Conservation (phyloP, 2,797 vertebrate genomes). For the Tokudaia tokunoshimensis region DNA sequence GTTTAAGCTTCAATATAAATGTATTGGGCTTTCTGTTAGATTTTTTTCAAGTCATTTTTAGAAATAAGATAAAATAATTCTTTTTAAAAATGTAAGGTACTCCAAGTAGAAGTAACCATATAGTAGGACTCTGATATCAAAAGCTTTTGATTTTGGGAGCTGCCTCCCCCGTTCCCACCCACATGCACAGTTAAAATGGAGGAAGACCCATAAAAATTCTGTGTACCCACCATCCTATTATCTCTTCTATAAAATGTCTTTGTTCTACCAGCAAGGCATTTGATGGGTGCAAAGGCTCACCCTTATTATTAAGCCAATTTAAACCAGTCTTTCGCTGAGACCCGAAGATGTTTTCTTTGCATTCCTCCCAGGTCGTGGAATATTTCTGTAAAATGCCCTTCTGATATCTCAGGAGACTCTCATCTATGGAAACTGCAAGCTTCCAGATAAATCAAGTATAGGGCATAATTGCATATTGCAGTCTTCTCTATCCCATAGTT, state of each 20-base stretch:
- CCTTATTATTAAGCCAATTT: not conserved
- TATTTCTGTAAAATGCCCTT: conserved; percentile 25
- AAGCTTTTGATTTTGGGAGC: conserved; percentile 49
- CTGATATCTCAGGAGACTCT: conserved; percentile 1
- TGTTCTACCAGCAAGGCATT: conserved; percentile 10
- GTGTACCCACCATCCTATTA: not conserved
- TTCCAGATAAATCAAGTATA: not conserved
- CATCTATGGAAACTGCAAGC: not conserved
- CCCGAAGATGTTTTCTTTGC: conserved; percentile 35
- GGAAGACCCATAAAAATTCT: conserved; percentile 20
- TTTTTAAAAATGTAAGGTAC: not conserved
- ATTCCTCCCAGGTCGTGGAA: conserved; percentile 47
- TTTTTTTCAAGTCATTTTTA: conserved; percentile 48
- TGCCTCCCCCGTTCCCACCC: not conserved
- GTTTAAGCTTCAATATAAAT: conserved; percentile 63
- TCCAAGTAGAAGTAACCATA: conserved; percentile 23
- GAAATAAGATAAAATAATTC: not conserved
- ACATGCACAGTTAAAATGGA: not conserved
- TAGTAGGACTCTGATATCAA: conserved; percentile 9
- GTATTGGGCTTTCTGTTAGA: conserved; percentile 48
- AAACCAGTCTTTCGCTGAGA: conserved; percentile 30
- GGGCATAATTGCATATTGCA: not conserved
- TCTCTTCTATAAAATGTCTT: conserved; percentile 17
- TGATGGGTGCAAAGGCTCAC: conserved; percentile 1
- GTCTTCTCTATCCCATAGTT: not conserved